Evolutionary conservation across 64 coral and sea anemone species (phyloP), one percentile per base, ranked within the genome.

Genomic region (Cladopsammia gracilis): DNA sequence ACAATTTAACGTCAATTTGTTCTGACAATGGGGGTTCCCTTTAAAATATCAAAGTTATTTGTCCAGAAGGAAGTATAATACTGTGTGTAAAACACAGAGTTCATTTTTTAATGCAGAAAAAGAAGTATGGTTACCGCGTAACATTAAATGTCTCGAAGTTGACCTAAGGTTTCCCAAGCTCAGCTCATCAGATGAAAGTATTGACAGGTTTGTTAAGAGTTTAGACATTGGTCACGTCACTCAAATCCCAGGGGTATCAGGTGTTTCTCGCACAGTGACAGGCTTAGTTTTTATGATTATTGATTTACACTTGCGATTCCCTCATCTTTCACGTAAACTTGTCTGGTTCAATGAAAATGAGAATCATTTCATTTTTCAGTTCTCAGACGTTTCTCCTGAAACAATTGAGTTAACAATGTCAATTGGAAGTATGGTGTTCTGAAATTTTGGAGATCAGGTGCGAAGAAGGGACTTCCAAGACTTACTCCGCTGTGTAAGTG

Each of bases 171-270:
- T 71, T 5, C 69, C 25, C 0, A 71, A 71, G 25, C 69, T 71
- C 23, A 71, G n/a, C 13, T 26, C 13, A 25, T 71, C 70, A 47
- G 86, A 75, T 76, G 18, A 51, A 34, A 74, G 19, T 75, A 70
- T 75, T 19, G 70, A 88, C 24, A 75, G 59, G 70, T 88, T 88
- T 88, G 71, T 88, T 18, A 88, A 88, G 47, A 42, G 86, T 75
- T 48, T 88, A 22, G 53, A 88, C 86, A 75, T 76, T 57, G 69
- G 70, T 25, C 86, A 76, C 59, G 26, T 88, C 18, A 61, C 69
- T 25, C 86, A 88, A 43, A 75, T 88, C 18, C 86, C 71, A 76
- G 70, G 52, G 42, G 34, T 88, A 75, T 58, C 70, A 75, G 71
- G 70, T 88, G 54, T 75, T 75, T 88, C 70, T 76, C 53, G 52